Base-by-base conservation (phyloP, 1,140 invertebrate genomes). In the Drosophila sp. region DNA sequence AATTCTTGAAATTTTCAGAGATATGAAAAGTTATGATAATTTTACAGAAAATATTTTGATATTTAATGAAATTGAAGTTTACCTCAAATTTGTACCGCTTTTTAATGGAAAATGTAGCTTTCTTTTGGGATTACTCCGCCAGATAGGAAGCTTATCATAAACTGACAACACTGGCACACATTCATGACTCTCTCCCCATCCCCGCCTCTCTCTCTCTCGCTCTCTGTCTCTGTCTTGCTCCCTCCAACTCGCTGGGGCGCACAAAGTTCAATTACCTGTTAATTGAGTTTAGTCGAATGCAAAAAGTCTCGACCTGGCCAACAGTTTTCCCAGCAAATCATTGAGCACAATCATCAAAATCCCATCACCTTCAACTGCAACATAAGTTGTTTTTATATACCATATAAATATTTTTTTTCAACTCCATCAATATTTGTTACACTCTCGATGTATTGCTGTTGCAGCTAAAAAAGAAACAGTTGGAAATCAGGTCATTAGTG, bases 261-360 rank as follows among this genome's bases (percentile, higher is more conserved):
- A 63, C 65, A 74, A 74, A 86, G 82, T 87, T 87, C 82, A 87
- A 87, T 87, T 87, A 87, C 82, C 82, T 87, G 82, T 89, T 87
- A 87, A 87, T 87, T 87, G 82, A 89, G 83, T 87, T 87, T 82
- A 78, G 78, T 59, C 79, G 59, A 83, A 71, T 87, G 83, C 82
- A 86, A 81, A 75, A 73, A 87, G 75, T 82, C 78, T 87, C 87
- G 80, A 77, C 63, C 58, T 50, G 41, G 53, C 53, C 61, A 50
- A 50, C 53, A 45, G 34, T 43, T 63, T 63, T 50, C 21, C 54
- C 79, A 71, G 48, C 57, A 53, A 21, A 53, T 41, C 53, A 14
- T 53, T 53, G 32, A 53, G 71, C 78, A 64, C 70, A 79, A 81
- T 86, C 81, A 86, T 86, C 81, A 86, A 86, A 86, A 86, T 86